Evolutionary conservation across 1,140 invertebrate genomes (phyloP).

Genomic region (Oscheius sp.): DNA sequence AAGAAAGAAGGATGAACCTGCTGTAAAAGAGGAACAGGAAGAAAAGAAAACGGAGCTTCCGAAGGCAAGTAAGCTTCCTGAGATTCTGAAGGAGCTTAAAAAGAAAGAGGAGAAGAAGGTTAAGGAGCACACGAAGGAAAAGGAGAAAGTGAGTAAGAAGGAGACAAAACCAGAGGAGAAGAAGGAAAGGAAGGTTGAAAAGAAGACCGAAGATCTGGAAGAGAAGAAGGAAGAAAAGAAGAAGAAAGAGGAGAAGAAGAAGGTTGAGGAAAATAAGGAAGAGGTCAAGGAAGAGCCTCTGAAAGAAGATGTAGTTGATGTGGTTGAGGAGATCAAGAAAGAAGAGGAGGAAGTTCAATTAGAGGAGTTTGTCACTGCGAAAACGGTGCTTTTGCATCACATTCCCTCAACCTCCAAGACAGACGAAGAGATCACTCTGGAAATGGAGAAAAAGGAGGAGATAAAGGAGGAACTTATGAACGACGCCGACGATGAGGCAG

Average conservation of each 20-base stretch:
- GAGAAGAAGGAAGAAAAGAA: not conserved
- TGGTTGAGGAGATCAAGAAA: no score
- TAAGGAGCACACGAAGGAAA: not conserved
- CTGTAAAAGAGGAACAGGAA: not conserved
- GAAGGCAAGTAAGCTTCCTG: no score
- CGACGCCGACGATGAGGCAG: not conserved
- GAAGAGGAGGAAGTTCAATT: constrained; percentile 1
- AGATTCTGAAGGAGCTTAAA: not conserved
- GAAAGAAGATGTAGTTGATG: no score
- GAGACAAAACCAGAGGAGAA: not conserved
- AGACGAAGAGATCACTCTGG: not conserved
- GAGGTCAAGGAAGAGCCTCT: not conserved
- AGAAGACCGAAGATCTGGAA: not conserved
- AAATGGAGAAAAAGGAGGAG: constrained; percentile 5
- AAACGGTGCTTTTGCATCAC: no score
- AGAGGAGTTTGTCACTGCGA: not conserved
- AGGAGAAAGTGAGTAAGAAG: not conserved
- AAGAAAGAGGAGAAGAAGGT: not conserved
- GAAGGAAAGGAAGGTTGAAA: not conserved
- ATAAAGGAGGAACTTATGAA: constrained; percentile 9
- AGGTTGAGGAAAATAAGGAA: no score
- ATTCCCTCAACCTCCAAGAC: no score
- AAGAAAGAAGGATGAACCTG: not conserved
- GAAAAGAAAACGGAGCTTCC: no score
- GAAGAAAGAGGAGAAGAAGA: no score